Base-by-base conservation (phyloP, 2,888 invertebrate genomes). In the Macaria notata region DNA sequence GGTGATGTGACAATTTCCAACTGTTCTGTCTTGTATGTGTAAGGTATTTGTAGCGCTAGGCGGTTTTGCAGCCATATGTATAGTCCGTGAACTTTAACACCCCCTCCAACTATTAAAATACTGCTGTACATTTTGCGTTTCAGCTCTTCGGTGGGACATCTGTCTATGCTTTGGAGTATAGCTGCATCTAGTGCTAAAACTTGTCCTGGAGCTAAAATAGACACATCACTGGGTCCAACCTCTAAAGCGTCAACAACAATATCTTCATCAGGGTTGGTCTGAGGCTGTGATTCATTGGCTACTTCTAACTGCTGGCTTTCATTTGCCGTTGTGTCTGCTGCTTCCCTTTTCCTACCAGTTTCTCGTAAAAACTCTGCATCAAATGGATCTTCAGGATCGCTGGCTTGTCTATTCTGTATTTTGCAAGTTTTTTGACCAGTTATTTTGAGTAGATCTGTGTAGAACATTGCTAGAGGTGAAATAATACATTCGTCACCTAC, bases 111-210 rank as follows among this genome's bases (percentile, higher is more conserved):
- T 0, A 98, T 94, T 30, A 98, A 88, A 62, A 98, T 96, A 72
- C 96, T 97, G 55, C 96, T 96, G 79, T 97, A 98, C 98, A 98
- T 98, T 86, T 98, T 97, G 46, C 97, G 92, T 82, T 98, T 98
- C 56, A 98, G 84, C 68, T 98, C 98, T 66, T 98, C 98, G 53
- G 93, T 95, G 4, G 95, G 94, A 85, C 98, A 98, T 70, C 96
- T 93, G 73, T 98, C 98, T 65, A 99, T 98, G 73, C 98, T 97
- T 75, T 97, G 96, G 1, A 98, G 84, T 61, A 98, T 95, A 0
- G 98, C 98, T 72, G 97, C 96, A 83, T 98, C 98, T 51, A 99
- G 84, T 0, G 98, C 96, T 64, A 98, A 88, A 0, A 98, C 94
- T 81, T 97, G 96, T 0, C 96, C 96, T 0, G 95, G 95, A 47